A percentile compares a stretch with the other conserved stretches of the same genome.
These are phyloP conservation scores for Hypsibius dujardini DNA, from an alignment of 1,140 invertebrate genomes.

Conservation along the genomic window DNA sequence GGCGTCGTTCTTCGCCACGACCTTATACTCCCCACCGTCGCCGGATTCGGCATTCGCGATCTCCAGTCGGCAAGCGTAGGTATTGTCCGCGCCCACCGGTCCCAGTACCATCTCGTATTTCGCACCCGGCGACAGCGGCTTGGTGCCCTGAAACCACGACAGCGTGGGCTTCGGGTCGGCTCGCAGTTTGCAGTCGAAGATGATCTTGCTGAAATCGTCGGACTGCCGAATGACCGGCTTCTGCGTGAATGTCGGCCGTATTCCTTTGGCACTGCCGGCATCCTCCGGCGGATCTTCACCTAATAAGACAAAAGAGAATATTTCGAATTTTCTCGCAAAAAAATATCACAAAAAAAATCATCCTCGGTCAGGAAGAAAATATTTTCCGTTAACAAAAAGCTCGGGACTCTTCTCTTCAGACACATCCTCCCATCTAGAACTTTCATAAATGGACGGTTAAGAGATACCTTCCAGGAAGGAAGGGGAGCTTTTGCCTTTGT, in stretches of 20 bases:
- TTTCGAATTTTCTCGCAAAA: too few species aligned
- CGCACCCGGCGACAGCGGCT: constrained; percentile 53
- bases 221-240: constrained; percentile 82
- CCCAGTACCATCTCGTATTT: constrained; percentile 56
- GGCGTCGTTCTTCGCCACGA: constrained; percentile 70
- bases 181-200: constrained; percentile 83
- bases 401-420: too few species aligned
- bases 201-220: constrained; percentile 73
- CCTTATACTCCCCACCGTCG: constrained; percentile 82
- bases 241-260: constrained; percentile 86
- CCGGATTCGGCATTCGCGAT: constrained; percentile 59
- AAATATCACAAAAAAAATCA: too few species aligned
- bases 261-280: constrained; percentile 38
- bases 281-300: constrained; percentile 34
- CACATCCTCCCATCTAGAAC: too few species aligned
- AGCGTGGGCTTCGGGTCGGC: constrained; percentile 79
- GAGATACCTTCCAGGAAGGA: too few species aligned
- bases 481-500: too few species aligned
- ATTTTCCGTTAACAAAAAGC: too few species aligned
- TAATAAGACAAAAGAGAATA: too few species aligned
- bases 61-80: constrained; percentile 66
- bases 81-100: constrained; percentile 59
- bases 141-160: constrained; percentile 69
- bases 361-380: too few species aligned
- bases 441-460: too few species aligned